Evolutionary conservation across 2,888 invertebrate genomes (phyloP).

Genomic region (Troides oblongomaculatus): DNA sequence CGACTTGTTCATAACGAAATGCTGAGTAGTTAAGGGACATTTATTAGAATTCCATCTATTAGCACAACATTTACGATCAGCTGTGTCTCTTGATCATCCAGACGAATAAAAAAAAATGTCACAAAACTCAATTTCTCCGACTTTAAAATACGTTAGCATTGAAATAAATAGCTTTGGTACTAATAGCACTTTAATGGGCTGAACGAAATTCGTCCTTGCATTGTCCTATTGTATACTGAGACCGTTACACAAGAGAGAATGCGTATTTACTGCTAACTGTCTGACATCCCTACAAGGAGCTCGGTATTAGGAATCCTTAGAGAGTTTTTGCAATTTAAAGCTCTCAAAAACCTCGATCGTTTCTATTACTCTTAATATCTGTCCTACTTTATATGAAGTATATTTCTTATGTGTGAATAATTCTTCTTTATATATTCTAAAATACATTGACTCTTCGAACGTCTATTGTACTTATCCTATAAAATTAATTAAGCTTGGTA

Average conservation of each 20-base stretch:
- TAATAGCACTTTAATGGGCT: constrained; percentile 73
- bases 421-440: too few species aligned
- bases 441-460: too few species aligned
- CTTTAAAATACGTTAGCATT: constrained; percentile 3
- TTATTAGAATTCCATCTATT: too few species aligned
- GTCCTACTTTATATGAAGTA: not conserved
- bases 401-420: not conserved
- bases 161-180: constrained; percentile 17
- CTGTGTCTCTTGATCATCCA: not conserved
- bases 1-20: too few species aligned
- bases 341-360: not conserved
- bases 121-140: constrained; percentile 1
- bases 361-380: not conserved
- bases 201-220: constrained; percentile 74
- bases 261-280: constrained; percentile 50
- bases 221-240: constrained; percentile 68
- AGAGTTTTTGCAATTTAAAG: not conserved
- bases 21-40: too few species aligned
- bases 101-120: not conserved
- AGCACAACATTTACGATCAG: not conserved
- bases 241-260: constrained; percentile 63
- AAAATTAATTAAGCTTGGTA: too few species aligned
- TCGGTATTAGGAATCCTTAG: constrained; percentile 33
- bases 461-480: too few species aligned
- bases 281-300: constrained; percentile 44